Percentiles rank a stretch among this genome's conserved stretches.
These are phyloP conservation scores for Raja brachyura DNA, from an alignment of 2,113 vertebrate genomes.

Conservation along the genomic window DNA sequence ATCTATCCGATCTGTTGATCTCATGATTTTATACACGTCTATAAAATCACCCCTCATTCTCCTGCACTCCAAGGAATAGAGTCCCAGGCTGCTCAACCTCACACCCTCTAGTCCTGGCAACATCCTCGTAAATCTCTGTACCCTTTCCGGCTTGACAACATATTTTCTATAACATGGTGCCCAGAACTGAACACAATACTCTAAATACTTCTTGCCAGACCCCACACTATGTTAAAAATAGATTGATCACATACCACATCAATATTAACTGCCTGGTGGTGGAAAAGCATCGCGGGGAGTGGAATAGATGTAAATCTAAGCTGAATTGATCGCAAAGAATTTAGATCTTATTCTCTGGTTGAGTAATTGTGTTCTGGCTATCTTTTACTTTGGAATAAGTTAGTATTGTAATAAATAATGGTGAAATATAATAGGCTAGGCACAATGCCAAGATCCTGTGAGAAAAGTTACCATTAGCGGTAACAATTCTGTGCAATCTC, in stretches of 20 bases:
- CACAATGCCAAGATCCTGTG: background rate
- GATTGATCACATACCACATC: background rate
- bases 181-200: too few species aligned
- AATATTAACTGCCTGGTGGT: background rate
- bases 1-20: too few species aligned
- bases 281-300: background rate
- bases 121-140: too few species aligned
- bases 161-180: too few species aligned
- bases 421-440: background rate
- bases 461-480: background rate
- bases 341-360: background rate
- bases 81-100: too few species aligned
- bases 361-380: background rate
- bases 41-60: too few species aligned
- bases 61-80: too few species aligned
- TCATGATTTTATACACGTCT: too few species aligned
- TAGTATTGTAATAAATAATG: background rate
- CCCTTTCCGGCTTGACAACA: too few species aligned
- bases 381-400: background rate
- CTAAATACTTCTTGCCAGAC: background rate
- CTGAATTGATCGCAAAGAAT: background rate
- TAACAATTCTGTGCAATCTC: background rate
- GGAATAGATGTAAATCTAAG: background rate
- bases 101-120: too few species aligned
- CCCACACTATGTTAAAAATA: constrained; percentile 10